Evolutionary conservation across 1,140 invertebrate genomes (phyloP), one percentile per base, ranked within the genome.

Genomic region (Battus philenor): DNA sequence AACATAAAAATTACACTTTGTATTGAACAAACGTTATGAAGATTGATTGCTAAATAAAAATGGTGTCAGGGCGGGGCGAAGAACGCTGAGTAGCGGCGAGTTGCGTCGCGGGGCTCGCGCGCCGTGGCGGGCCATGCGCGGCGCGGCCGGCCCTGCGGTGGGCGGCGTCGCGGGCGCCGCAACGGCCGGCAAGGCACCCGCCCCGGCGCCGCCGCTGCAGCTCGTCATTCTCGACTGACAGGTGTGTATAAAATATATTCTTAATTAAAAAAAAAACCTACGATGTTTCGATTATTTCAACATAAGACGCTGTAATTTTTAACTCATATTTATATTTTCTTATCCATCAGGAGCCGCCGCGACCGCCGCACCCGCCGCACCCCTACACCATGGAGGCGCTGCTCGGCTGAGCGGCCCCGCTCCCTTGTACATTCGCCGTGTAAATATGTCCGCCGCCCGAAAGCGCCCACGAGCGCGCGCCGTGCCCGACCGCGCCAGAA

Each of bases 51-150:
- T n/a, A 20, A 20, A 20, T 20, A 20, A 20, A 20, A 20, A 20
- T 2, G 6, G 18, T 6, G 18, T 20, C 81, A 97, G 96, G 87
- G 93, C 93, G 89, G 86, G 94, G 54, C 90, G 97, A 64, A 92
- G 93, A 81, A 91, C 91, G 67, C 86, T 97, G 56, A 91, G 93
- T 38, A 90, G 90, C 46, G 86, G 91, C 46, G 96, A 98, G 74
- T 87, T 98, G 64, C 89, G 95, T 67, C 89, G 95, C 66, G 93
- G 95, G 20, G 96, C 96, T 12, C 91, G 97, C 33, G 96, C 97
- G 67, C 97, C 96, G 3, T 97, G 95, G 94, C 90, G 93, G 64
- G 89, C 90, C 73, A 80, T 93, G 63, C 86, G 87, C 47, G 61
- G 51, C 18, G 54, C 54, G 87, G 93, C 61, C 91, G 94, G 22